Evolutionary conservation across 2,888 invertebrate genomes (phyloP), one percentile per base, ranked within the genome.

Genomic region (Ariolimax columbianus): DNA sequence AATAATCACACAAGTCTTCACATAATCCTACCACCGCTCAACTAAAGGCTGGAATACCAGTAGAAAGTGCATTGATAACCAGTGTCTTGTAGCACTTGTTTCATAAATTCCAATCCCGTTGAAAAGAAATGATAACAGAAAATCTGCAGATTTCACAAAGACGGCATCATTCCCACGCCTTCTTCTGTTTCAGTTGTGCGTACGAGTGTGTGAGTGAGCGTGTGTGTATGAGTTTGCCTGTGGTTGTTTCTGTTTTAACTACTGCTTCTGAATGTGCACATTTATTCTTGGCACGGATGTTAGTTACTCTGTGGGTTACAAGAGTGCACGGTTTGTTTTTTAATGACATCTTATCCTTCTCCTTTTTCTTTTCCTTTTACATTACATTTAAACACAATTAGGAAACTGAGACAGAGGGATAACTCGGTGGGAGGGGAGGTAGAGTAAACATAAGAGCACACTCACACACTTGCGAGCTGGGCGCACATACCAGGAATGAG

Each of bases 301-400:
- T n/a, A n/a, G n/a, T n/a, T 77, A 77, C 77, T 55, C 63, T 36
- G 63, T 78, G 63, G 59, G 78, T 78, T 78, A 78, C 9, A 40
- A 63, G 63, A 14, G 55, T 40, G n/a, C 59, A 40, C 63, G 77
- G n/a, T n/a, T n/a, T n/a, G n/a, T n/a, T 59, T 40, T 72, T 59
- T 43, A 40, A 73, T 73, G 43, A 9, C 11, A 30, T 43, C 73
- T 43, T 30, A 73, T 30, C 43, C 11, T 70, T 19, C 38, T 70
- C 38, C 38, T 26, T 17, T n/a, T n/a, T 70, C 38, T 7, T 38
- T 70, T 70, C 40, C 40, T 40, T 38, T 40, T 19, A 55, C 70
- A 23, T 38, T 19, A 38, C 38, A 70, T 70, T 40, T 73, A 73
- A 43, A 43, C 40, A 47, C 43, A 11, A 72, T 73, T 73, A 47